Evolutionary conservation across 2,888 invertebrate genomes (phyloP), one percentile per base, ranked within the genome.

Genomic region (Chrysolina haemoptera): DNA sequence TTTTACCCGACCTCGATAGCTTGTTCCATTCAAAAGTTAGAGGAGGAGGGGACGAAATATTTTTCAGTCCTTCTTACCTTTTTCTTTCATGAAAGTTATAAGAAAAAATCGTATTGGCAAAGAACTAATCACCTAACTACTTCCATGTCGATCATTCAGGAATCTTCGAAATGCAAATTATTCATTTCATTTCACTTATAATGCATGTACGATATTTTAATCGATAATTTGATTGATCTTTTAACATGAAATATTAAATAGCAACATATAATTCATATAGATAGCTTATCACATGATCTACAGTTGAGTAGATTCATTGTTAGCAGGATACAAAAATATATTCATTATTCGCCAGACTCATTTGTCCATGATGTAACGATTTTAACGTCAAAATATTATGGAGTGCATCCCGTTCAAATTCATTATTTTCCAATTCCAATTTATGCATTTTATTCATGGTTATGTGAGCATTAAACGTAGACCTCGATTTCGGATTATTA

Each of bases 401-500:
- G 59, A 59, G 35, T 59, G n/a, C 27, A 59, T 59, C 59, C 59
- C 59, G 59, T 59, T 59, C 59, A 11, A 22, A 59, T 59, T 59
- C 35, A 66, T 66, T 66, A 66, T 66, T 66, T 18, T 66, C 66
- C 66, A 66, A 50, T 66, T 35, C 35, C 66, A 50, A 69, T 73
- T 68, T 69, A 73, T 73, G 73, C 73, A 62, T 71, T 71, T 62
- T 62, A 68, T 71, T 62, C 65, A 74, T 43, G 74, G 70, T 59
- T 68, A 27, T 53, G 55, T 74, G 71, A 46, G 64, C 74, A 70
- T 48, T 71, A 62, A 74, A 71, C 68, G 68, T 68, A 68, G 27
- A 55, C 62, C 68, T 68, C 69, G 41, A 70, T 76, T 73, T 63
- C 67, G 70, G 73, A 76, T 76, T 73, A 76, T 76, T 76, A 76